These are phyloP conservation scores for Dipodomys stephensi DNA, from an alignment of 2,113 vertebrate genomes.

Conservation along the genomic window DNA sequence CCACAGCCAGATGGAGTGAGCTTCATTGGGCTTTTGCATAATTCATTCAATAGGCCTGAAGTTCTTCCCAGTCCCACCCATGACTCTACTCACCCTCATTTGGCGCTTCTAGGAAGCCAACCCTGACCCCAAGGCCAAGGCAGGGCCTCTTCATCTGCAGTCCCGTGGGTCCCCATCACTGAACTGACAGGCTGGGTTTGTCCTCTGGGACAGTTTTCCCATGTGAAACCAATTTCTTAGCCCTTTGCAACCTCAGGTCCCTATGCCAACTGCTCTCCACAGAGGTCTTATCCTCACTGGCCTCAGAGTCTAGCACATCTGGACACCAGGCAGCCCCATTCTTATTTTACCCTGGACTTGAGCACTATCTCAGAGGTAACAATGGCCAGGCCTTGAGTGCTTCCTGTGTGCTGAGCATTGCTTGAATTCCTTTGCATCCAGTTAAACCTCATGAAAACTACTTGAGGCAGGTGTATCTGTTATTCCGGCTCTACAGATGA, in stretches of 20 bases:
- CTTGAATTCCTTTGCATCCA: not conserved
- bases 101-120: not conserved
- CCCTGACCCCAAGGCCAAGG: not conserved
- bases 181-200: not conserved
- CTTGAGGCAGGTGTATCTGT: not conserved
- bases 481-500: not conserved
- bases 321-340: not conserved
- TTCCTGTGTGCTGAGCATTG: not conserved
- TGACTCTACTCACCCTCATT: not conserved
- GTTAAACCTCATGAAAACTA: not conserved
- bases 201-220: not conserved
- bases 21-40: not conserved
- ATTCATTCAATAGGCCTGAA: not conserved
- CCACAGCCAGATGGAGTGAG: not conserved
- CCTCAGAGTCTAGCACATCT: not conserved
- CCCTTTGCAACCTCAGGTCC: fast-evolving
- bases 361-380: not conserved
- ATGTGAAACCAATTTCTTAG: not conserved
- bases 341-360: not conserved
- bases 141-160: not conserved
- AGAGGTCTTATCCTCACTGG: not conserved
- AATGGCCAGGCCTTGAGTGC: not conserved
- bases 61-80: not conserved
- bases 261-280: not conserved
- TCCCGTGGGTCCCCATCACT: not conserved